Base-by-base conservation (phyloP, 2,797 vertebrate genomes). In the Nannoperca australis region DNA sequence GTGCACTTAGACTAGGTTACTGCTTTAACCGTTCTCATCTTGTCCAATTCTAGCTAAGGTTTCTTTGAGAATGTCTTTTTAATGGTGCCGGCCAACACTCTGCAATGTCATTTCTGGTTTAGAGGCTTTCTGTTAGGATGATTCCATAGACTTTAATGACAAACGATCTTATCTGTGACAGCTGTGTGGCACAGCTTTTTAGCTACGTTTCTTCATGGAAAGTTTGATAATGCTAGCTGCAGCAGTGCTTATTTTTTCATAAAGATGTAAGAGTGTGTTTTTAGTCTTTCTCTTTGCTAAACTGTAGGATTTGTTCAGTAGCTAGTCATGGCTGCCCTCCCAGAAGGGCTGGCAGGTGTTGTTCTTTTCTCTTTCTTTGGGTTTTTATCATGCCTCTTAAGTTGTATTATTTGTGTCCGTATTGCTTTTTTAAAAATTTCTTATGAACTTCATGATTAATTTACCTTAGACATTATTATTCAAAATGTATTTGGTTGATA, bases 401-500 rank as follows among this genome's bases (percentile, higher is more conserved):
- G 83, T 89, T 92, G 84, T 92, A 86, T 92, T 91, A 86, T 94
- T 90, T 93, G 88, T 91, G 85, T 92, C 82, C 53, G 74, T 90
- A 83, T 91, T 92, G 90, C 75, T 73, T 85, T 84, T 71, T 82
- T 80, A 38, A 38, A 38, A 11, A 66, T 89, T 96, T 94, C 94
- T 95, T 82, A 89, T 94, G 82, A 95, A 92, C 92, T 90, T 93
- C 93, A 92, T 95, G 93, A 92, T 93, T 92, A 89, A 93, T 92
- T 95, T 95, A 90, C 92, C 86, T 82, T 85, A 92, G 94, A 93
- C 91, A 90, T 73, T 95, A 93, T 95, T 97, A 96, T 96, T 97
- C 96, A 96, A 96, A 95, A 93, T 93, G 93, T 95, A 93, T 95
- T 96, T 93, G 93, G 88, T 94, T 93, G 95, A 94, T 96, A 93